Evolutionary conservation across 2,113 vertebrate species (phyloP).

Genomic region (Myrmophylax atrothorax): DNA sequence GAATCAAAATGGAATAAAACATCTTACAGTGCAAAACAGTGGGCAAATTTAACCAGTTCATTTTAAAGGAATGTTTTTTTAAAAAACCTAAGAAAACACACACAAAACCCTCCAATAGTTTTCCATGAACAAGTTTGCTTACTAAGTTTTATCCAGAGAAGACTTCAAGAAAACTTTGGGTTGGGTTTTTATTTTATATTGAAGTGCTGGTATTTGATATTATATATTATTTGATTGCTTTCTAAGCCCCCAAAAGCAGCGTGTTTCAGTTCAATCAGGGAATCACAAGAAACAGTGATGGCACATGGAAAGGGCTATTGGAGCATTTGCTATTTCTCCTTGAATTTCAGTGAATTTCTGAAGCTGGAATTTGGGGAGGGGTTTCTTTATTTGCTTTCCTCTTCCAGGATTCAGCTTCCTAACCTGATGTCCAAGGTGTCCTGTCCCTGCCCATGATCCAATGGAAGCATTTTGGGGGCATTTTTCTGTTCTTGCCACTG

Average conservation of each 20-base stretch:
- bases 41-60: background rate
- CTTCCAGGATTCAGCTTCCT: background rate
- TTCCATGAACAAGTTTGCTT: background rate
- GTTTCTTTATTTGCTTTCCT: background rate
- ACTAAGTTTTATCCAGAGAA: background rate
- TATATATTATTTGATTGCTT: background rate
- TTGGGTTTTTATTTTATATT: background rate
- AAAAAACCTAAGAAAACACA: background rate
- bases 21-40: background rate
- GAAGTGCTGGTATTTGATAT: background rate
- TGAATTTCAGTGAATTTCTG: background rate
- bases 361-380: background rate
- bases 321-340: background rate
- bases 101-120: background rate
- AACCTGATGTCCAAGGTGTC: background rate
- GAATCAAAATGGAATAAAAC: background rate
- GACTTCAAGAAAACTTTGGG: background rate
- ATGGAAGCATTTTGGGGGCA: background rate
- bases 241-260: background rate
- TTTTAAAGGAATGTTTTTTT: background rate
- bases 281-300: background rate
- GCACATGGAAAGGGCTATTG: background rate
- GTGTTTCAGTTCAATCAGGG: background rate
- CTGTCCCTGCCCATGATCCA: background rate
- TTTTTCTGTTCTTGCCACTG: background rate